Evolutionary conservation across 2,888 invertebrate genomes (phyloP), one percentile per base, ranked within the genome.

Genomic region (Andrena chrysosceles): DNA sequence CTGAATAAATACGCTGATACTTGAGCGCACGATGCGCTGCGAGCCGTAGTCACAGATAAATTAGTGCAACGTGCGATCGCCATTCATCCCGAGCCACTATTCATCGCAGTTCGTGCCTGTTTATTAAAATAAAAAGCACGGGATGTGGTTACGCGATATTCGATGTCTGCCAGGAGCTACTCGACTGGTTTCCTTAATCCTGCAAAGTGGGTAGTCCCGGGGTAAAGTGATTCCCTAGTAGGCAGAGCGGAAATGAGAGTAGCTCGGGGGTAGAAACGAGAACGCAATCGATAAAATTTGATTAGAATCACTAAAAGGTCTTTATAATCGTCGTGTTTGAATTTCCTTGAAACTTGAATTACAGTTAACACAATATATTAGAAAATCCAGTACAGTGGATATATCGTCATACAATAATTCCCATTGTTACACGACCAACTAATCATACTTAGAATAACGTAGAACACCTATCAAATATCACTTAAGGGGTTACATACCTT

Each of bases 131-230:
- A 62, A 52, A 59, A 29, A 42, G 54, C 71, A 79, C 52, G 23
- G 68, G 80, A 80, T 79, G 78, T 33, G 63, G 80, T 69, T 79
- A 49, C 23, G 29, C 69, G 69, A 77, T 77, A 77, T 72, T 60
- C 33, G 72, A 79, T 80, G 71, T 48, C 60, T 48, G 69, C 52
- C 60, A 33, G 64, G 13, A 78, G 63, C 35, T 60, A 48, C 49
- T 42, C 52, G 52, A 54, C 75, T 62, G 60, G 80, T 80, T 80
- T 80, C 79, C 80, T 79, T 67, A 80, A 80, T 80, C 71, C 54
- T 54, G 71, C 29, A 52, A 71, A 71, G 80, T 79, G 33, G 80
- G 7, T 26, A 54, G 66, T 42, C 60, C 26, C 66, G 48, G 16
- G 42, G 66, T 31, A 67, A 79, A 79, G 72, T 72, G 80, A 80